A percentile compares a stretch with the other conserved stretches of the same genome.
phyloP scores from a whole-genome alignment of 2,797 vertebrate genomes.

The Harpagifer antarcticus region DNA sequence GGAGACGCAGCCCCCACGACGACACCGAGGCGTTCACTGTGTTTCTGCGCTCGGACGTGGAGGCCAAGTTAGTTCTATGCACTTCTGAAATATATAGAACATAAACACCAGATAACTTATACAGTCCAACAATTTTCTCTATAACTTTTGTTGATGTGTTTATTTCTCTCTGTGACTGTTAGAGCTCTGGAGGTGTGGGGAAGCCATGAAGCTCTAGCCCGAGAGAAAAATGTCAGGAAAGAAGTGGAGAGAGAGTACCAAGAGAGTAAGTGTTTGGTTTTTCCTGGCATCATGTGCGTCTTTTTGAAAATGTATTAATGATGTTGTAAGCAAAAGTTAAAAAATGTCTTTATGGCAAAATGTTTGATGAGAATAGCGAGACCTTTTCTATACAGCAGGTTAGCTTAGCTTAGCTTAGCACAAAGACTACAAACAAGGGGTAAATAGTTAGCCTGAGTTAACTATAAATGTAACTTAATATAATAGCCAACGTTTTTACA shows the following conservation, averaged over 20 bases:
- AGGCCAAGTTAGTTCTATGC: conserved; percentile 90
- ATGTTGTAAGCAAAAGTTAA: neutral
- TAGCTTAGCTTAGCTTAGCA: neutral
- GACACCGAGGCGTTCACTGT: conserved; percentile 98
- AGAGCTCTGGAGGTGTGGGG: conserved; percentile 98
- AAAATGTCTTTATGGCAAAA: neutral
- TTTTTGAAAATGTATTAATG: neutral
- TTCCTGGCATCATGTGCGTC: neutral
- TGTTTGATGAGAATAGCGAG: neutral
- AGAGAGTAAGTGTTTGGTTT: conserved; percentile 90
- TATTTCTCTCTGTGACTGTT: conserved; percentile 32
- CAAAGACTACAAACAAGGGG: neutral
- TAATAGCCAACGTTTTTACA: no score
- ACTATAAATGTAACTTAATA: no score
- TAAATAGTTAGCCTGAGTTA: neutral
- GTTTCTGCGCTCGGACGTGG: conserved; percentile 96
- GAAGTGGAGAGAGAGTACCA: conserved; percentile 92
- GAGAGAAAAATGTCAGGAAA: conserved; percentile 93
- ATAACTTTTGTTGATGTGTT: neutral
- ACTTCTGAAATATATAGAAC: neutral
- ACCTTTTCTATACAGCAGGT: neutral
- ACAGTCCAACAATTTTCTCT: neutral
- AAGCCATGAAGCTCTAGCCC: conserved; percentile 94
- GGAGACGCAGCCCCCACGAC: conserved; percentile 95
- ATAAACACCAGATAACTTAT: neutral